phyloP scores from a whole-genome alignment of 2,888 invertebrate species.

The Eucriotettix oculatus region DNA sequence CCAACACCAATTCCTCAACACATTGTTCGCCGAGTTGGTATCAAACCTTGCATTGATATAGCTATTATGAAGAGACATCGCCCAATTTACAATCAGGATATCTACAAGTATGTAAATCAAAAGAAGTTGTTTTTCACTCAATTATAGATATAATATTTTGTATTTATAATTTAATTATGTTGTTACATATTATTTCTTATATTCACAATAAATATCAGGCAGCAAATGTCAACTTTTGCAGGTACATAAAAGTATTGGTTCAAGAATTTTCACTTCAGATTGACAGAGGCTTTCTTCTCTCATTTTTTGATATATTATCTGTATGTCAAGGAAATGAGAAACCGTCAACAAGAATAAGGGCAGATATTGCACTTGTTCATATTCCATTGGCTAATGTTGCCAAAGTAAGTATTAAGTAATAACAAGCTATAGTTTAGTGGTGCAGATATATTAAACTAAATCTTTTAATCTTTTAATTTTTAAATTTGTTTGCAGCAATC shows the following conservation, averaged over 20 bases:
- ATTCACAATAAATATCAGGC: too few relatives aligned
- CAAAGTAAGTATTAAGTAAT: constrained; percentile 19
- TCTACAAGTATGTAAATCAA: constrained; percentile 32
- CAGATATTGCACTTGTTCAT: constrained; percentile 39
- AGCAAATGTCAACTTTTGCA: constrained; percentile 16
- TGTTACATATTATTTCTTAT: too few relatives aligned
- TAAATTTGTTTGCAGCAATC: neutral
- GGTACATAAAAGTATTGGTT: constrained; percentile 40
- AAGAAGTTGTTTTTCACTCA: neutral
- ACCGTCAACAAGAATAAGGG: constrained; percentile 36
- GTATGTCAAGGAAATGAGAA: constrained; percentile 40
- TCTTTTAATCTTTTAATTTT: neutral
- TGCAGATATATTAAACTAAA: neutral
- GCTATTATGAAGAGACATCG: constrained; percentile 35
- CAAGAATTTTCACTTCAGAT: constrained; percentile 51
- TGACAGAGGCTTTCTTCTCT: constrained; percentile 48
- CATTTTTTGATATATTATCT: constrained; percentile 42
- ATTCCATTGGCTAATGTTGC: constrained; percentile 36
- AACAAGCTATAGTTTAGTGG: neutral
- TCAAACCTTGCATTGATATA: constrained; percentile 44
- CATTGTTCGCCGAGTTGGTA: constrained; percentile 29
- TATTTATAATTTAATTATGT: neutral
- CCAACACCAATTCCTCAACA: constrained; percentile 36
- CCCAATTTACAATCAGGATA: constrained; percentile 33
- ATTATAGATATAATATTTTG: neutral